phyloP scores from a whole-genome alignment of 2,888 invertebrate species.

The Drosophila pullipes region DNA sequence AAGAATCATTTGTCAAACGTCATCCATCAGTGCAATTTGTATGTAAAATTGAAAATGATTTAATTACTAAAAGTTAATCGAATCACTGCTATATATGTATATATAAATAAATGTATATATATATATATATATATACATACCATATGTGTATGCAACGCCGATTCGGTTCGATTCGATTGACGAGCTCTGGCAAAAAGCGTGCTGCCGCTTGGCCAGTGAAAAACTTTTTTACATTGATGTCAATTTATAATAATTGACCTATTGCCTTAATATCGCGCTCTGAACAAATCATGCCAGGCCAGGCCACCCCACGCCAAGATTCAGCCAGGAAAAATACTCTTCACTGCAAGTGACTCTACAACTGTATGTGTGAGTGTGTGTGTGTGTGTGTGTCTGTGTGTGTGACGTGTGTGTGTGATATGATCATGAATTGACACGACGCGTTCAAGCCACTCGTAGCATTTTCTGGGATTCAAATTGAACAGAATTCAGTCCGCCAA shows the following conservation, averaged over 20 bases:
- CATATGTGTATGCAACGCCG: conserved; percentile 41
- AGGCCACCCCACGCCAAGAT: conserved; percentile 37
- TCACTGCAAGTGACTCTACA: conserved; percentile 26
- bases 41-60: conserved; percentile 70
- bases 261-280: conserved; percentile 81
- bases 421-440: conserved; percentile 29
- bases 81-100: conserved; percentile 64
- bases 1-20: conserved; percentile 60
- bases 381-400: conserved; percentile 10
- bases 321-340: conserved; percentile 65
- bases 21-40: conserved; percentile 64
- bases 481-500: conserved; percentile 1
- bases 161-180: conserved; percentile 46
- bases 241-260: conserved; percentile 84
- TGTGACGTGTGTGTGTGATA: conserved; percentile 8
- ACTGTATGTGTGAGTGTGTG: conserved; percentile 21
- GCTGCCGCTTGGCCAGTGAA: conserved; percentile 51
- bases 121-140: neutral
- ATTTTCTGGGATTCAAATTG: conserved; percentile 28
- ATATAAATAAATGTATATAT: neutral
- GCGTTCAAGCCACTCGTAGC: conserved; percentile 29
- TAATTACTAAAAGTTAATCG: conserved; percentile 77
- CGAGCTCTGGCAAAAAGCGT: conserved; percentile 39
- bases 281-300: conserved; percentile 74
- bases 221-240: conserved; percentile 79